A percentile compares a stretch with the other conserved stretches of the same genome.
These are phyloP conservation scores for Mesembrinibis cayennensis DNA, from an alignment of 2,113 vertebrate species.

Conservation along the genomic window DNA sequence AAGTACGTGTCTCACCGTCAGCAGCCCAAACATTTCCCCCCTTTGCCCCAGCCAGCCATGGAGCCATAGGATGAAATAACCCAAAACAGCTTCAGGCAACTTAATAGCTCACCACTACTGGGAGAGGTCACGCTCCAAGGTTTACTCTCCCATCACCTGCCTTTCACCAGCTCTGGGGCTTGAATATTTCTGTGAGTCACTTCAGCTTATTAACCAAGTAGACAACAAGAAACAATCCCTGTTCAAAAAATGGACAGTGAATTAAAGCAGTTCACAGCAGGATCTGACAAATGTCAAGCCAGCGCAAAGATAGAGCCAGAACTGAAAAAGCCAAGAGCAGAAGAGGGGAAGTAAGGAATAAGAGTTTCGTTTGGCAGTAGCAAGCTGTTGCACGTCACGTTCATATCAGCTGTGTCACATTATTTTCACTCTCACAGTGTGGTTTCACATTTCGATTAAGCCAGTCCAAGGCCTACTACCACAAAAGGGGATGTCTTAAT, in stretches of 20 bases:
- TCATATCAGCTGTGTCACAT: fast-evolving
- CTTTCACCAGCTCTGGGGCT: background rate
- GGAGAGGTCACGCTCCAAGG: background rate
- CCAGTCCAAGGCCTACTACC: background rate
- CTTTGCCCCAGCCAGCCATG: background rate
- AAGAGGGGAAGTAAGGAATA: background rate
- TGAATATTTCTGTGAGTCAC: background rate
- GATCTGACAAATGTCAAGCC: background rate
- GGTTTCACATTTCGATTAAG: background rate
- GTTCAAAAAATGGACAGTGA: background rate
- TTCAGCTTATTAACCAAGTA: background rate
- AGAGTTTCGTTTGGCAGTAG: background rate
- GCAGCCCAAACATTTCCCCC: background rate
- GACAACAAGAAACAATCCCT: background rate
- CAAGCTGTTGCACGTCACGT: background rate
- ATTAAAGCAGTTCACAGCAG: background rate
- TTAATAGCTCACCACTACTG: background rate
- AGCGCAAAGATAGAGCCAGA: background rate
- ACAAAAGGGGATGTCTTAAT: background rate
- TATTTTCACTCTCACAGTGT: background rate
- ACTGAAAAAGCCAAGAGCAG: background rate
- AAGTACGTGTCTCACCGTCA: background rate
- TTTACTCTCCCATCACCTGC: background rate
- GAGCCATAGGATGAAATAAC: background rate
- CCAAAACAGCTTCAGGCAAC: background rate